Evolutionary conservation across 2,113 vertebrate species (phyloP), one percentile per base, ranked within the genome.

Genomic region (Oxygymnocypris stewartii): DNA sequence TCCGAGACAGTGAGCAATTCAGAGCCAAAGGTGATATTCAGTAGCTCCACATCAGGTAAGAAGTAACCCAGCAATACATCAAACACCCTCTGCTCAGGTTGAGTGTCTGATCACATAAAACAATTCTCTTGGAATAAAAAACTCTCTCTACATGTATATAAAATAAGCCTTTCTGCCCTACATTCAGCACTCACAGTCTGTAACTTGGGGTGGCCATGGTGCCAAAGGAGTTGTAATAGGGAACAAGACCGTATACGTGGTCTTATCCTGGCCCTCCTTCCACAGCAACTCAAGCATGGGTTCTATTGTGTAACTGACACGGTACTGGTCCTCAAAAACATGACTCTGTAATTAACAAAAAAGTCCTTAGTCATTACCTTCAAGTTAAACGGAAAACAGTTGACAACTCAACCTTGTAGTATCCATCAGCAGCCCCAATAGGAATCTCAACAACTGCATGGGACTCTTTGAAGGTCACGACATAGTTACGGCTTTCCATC

Each of bases 351-450:
- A 91, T 31, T 7, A 54, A 65, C 23, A 13, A n/a, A 18, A 63
- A 14, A 2, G 0, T n/a, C 1, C 2, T n/a, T 73, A 31, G 3
- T 51, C 14, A 44, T 12, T 25, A 6, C 16, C 16, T 16, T 63
- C 7, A 81, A 28, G 37, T 31, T 35, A 35, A 35, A 79, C 0
- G 1, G 14, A 74, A 23, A 14, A 14, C 67, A 23, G 1, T 40
- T 28, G 12, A 25, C 57, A 75, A 71, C 44, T 91, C 11, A 28
- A 96, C 96, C 96, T 97, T 97, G 83, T 94, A 97, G 89, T 93
- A 94, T 5, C 96, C 95, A 85, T 96, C 95, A 61, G 93, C 86
- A n/a, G 95, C 91, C 47, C 96, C 96, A 79, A 96, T 83, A 28
- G 96, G 96, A 85, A 97, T 90, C 89, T 92, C 95, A 18, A 95